Base-by-base conservation (phyloP, 2,113 vertebrate genomes). In the Lepus timidus region DNA sequence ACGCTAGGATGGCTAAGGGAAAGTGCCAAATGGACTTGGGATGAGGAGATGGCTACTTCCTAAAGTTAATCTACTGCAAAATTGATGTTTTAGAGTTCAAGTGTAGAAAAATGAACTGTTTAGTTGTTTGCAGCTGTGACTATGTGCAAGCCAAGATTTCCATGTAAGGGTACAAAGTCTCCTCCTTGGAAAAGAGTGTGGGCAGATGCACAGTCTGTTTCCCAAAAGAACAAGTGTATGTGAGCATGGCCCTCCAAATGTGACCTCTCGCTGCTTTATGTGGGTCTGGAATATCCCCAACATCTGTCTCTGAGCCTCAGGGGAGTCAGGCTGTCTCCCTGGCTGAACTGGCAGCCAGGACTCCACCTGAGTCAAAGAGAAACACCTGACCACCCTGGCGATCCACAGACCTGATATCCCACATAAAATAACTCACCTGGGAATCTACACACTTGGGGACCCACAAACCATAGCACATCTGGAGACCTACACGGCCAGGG, bases 21-120 rank as follows among this genome's bases (percentile, higher is more conserved):
- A 3, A 33, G 8, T 1, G 11, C 31, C 27, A 0, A 8, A 4
- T 20, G 6, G 33, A 11, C 39, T n/a, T 36, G 0, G 58, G 62
- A 17, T 7, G 12, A 74, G 1, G 20, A 74, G 65, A 39, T 0
- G 4, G 12, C 83, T n/a, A 13, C 23, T 70, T 76, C 14, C 16
- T 16, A 78, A 44, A 44, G 44, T 44, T 8, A 8, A 44, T 44
- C 44, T 44, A 44, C 44, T 44, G 44, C 44, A 44, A 44, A 44
- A 6, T 44, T 44, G 44, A 44, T 95, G 75, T 96, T 97, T 88
- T 96, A 76, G 82, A 85, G 86, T 95, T 91, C 86, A 95, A 96
- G 55, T 86, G 71, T 91, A 97, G 92, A 96, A 98, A 98, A 98
- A 98, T 91, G 1, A 93, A 64, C 79, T 94, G 96, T 97, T 49